A percentile compares a stretch with the other conserved stretches of the same genome.
Conservation (phyloP, 2,888 invertebrate species). For the Caenorhabditis panamensis region DNA sequence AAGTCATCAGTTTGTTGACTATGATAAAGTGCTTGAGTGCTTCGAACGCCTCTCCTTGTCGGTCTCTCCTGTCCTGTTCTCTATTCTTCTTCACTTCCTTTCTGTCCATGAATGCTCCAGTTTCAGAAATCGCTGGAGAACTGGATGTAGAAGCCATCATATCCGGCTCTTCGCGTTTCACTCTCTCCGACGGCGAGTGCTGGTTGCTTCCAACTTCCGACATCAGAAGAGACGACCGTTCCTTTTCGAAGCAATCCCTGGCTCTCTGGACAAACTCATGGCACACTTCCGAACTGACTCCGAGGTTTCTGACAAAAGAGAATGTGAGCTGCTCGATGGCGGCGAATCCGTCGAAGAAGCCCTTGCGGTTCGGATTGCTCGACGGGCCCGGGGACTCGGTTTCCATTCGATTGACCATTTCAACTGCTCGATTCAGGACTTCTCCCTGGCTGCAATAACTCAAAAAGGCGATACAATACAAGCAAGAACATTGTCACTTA, state of each 20-base stretch:
- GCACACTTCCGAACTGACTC: constrained; percentile 37
- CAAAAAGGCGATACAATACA: neutral
- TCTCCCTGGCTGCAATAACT: constrained; percentile 58
- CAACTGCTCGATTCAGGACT: constrained; percentile 49
- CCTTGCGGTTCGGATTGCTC: constrained; percentile 47
- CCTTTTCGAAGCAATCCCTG: constrained; percentile 31
- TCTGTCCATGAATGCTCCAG: constrained; percentile 26
- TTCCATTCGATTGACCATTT: constrained; percentile 56
- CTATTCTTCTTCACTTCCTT: constrained; percentile 61
- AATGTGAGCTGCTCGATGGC: constrained; percentile 26
- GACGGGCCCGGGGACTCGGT: constrained; percentile 50
- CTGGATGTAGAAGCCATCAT: constrained; percentile 3
- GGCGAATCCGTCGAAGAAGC: constrained; percentile 58
- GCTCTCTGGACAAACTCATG: constrained; percentile 36
- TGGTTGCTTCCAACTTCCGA: neutral
- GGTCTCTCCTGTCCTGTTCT: constrained; percentile 57
- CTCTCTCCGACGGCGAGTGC: neutral
- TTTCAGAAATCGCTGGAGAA: constrained; percentile 33
- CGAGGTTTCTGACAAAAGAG: constrained; percentile 44
- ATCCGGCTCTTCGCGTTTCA: constrained; percentile 13
- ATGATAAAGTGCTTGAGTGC: constrained; percentile 52
- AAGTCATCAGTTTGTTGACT: constrained; percentile 27
- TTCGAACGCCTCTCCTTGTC: constrained; percentile 58
- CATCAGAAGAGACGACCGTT: constrained; percentile 19
- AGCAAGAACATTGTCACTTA: constrained; percentile 9